These are phyloP conservation scores for Parotocinclus haroldoi DNA, from an alignment of 2,797 vertebrate genomes.

Conservation along the genomic window DNA sequence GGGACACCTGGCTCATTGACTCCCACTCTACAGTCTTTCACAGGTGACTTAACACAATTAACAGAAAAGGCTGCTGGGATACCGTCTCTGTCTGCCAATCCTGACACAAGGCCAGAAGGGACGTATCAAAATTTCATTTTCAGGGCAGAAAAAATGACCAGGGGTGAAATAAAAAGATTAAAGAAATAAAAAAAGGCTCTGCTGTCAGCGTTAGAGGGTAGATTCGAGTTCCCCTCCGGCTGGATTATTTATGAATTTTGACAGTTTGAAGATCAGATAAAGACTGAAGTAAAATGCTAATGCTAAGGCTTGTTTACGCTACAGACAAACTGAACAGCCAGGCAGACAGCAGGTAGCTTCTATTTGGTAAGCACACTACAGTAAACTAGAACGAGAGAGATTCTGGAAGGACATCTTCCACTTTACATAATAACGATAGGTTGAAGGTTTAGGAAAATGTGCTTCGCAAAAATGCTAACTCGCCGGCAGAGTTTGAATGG, in stretches of 20 bases:
- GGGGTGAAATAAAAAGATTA: constrained; percentile 26
- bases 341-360: constrained; percentile 41
- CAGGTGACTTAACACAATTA: constrained; percentile 60
- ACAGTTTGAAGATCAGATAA: constrained; percentile 35
- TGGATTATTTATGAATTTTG: constrained; percentile 52
- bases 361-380: constrained; percentile 30
- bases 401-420: constrained; percentile 45
- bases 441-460: constrained; percentile 6
- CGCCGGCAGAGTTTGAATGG: constrained; percentile 49
- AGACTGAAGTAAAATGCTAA: constrained; percentile 53
- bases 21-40: constrained; percentile 54
- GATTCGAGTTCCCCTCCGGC: constrained; percentile 8
- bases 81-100: constrained; percentile 30
- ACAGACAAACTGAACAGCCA: constrained; percentile 42
- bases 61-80: constrained; percentile 41
- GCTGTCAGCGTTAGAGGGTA: constrained; percentile 21
- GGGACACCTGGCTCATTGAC: constrained; percentile 60
- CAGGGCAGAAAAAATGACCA: constrained; percentile 28
- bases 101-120: constrained; percentile 42
- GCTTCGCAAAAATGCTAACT: constrained; percentile 2
- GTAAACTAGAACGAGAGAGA: constrained; percentile 41
- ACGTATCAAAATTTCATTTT: constrained; percentile 42
- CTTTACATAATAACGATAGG: constrained; percentile 34
- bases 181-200: constrained; percentile 4
- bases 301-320: constrained; percentile 55